A percentile compares a stretch with the other conserved stretches of the same genome.
phyloP scores from a whole-genome alignment of 1,140 invertebrate genomes.

The Aphelenchoides fujianensis region DNA sequence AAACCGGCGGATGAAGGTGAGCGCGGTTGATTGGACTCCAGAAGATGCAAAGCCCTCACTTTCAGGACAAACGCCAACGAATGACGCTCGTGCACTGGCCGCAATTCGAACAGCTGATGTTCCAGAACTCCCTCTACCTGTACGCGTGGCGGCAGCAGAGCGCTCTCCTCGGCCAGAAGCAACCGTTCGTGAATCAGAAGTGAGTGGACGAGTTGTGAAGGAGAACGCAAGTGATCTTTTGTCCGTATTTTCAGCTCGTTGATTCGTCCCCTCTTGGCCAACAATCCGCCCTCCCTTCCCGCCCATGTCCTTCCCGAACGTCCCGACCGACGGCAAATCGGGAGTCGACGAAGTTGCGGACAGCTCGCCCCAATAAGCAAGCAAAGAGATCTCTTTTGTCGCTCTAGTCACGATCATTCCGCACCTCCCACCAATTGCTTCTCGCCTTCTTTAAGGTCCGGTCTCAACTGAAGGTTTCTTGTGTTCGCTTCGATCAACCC shows the following conservation, averaged over 20 bases:
- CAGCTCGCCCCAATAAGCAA: not conserved
- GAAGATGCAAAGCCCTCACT: conserved; percentile 20
- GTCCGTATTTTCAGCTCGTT: not conserved
- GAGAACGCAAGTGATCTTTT: too few relatives aligned
- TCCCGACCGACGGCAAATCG: not conserved
- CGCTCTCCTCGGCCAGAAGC: not conserved
- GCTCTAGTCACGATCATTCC: too few relatives aligned
- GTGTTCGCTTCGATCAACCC: too few relatives aligned
- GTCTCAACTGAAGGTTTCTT: too few relatives aligned
- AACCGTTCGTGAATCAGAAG: not conserved
- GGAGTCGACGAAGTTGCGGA: not conserved
- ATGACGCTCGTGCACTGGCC: conserved; percentile 40
- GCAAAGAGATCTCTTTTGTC: too few relatives aligned
- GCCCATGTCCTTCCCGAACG: not conserved
- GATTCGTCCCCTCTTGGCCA: not conserved
- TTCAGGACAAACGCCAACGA: conserved; percentile 13
- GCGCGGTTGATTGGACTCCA: conserved; percentile 1
- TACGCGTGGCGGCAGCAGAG: conserved; percentile 17
- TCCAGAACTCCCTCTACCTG: conserved; percentile 13
- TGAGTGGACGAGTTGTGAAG: not conserved
- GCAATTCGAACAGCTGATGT: conserved; percentile 43
- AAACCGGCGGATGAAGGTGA: conserved; percentile 35
- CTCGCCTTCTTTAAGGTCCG: too few relatives aligned
- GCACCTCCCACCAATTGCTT: too few relatives aligned
- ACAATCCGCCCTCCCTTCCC: not conserved